phyloP scores from a whole-genome alignment of 2,888 invertebrate genomes.

The Erebia ligea region DNA sequence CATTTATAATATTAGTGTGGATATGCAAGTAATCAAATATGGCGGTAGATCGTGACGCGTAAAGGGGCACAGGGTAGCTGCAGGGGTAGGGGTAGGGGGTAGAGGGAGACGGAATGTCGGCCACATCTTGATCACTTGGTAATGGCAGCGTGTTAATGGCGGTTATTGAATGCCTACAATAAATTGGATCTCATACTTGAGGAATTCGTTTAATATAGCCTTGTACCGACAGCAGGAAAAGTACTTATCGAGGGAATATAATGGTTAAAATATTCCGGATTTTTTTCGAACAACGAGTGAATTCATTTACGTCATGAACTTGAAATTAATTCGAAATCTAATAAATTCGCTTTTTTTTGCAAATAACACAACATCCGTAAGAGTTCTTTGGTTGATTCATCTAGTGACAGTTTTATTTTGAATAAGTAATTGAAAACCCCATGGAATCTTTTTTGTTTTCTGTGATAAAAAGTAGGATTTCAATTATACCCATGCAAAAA shows the following conservation, averaged over 20 bases:
- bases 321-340: background rate
- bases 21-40: conserved; percentile 31
- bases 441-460: background rate
- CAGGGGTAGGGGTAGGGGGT: background rate
- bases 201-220: conserved; percentile 34
- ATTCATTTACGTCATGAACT: background rate
- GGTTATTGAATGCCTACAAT: conserved; percentile 32
- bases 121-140: conserved; percentile 26
- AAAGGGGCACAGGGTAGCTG: conserved; percentile 1
- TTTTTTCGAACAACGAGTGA: background rate
- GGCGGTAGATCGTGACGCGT: conserved; percentile 23
- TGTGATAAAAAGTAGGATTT: background rate
- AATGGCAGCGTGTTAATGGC: conserved; percentile 29
- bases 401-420: too few relatives aligned
- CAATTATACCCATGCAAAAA: too few relatives aligned
- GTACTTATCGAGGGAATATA: background rate
- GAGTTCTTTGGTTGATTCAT: too few relatives aligned
- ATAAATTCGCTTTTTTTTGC: too few relatives aligned
- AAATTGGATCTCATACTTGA: conserved; percentile 36
- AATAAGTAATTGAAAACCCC: too few relatives aligned
- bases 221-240: conserved; percentile 24
- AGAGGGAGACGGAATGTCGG: conserved; percentile 30
- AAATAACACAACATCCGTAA: too few relatives aligned
- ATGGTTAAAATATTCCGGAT: background rate
- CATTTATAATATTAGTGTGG: too few relatives aligned